phyloP scores from a whole-genome alignment of 2,797 vertebrate genomes.

The Nyctalus aviator region DNA sequence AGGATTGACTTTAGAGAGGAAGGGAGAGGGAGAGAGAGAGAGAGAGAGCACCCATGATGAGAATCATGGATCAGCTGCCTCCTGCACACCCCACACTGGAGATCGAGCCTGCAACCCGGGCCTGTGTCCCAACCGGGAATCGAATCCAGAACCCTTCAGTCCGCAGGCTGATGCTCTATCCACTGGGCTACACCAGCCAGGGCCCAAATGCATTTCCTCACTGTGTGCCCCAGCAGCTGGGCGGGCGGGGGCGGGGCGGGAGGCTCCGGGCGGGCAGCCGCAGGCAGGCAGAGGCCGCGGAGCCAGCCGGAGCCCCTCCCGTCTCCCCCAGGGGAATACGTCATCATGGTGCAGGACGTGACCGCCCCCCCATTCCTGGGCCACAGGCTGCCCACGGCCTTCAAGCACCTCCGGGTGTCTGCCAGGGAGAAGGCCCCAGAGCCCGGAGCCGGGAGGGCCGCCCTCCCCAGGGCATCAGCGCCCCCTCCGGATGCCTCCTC shows the following conservation, averaged over 20 bases:
- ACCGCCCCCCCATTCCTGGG: slow-evolving; percentile 84
- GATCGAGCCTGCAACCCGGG: too few species aligned
- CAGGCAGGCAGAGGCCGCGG: fast-evolving
- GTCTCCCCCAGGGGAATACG: slow-evolving; percentile 80
- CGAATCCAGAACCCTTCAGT: too few species aligned
- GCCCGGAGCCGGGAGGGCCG: not conserved
- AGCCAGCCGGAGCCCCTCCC: not conserved
- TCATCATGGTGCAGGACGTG: slow-evolving; percentile 82
- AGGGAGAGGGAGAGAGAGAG: too few species aligned
- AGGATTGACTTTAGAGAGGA: too few species aligned
- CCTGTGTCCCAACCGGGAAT: too few species aligned
- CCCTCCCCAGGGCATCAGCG: fast-evolving
- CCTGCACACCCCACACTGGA: too few species aligned
- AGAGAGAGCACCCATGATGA: too few species aligned
- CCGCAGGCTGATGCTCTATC: too few species aligned
- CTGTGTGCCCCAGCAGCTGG: not conserved
- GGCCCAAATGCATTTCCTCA: not conserved
- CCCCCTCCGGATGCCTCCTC: not conserved
- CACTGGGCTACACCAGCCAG: too few species aligned
- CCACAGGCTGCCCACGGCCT: slow-evolving; percentile 79
- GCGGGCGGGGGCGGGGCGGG: not conserved
- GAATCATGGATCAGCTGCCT: too few species aligned
- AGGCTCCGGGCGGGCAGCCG: not conserved
- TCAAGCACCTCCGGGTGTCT: slow-evolving; percentile 80
- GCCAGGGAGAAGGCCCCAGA: slow-evolving; percentile 36